Evolutionary conservation across 2,113 vertebrate genomes (phyloP), one percentile per base, ranked within the genome.

Genomic region (Hippocampus comes): DNA sequence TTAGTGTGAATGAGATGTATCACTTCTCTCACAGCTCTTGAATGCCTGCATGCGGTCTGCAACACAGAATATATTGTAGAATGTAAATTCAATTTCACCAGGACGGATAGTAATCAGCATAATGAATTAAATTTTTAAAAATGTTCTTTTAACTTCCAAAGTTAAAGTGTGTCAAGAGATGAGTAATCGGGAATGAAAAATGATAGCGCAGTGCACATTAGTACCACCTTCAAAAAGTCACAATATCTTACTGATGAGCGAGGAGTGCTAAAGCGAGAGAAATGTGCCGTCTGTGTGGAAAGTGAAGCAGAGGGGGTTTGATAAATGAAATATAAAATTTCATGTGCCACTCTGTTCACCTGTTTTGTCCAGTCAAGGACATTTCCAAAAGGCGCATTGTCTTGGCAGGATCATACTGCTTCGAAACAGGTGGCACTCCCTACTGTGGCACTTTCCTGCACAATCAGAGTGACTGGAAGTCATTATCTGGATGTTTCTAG

Each of bases 401-500:
- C 42, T 48, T 66, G 23, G 42, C 43, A 66, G 64, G 64, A 7
- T 46, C 42, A 48, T 48, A 46, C 41, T n/a, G 41, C 5, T 43
- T 46, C 15, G 7, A 27, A 27, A 48, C 64, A 27, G 42, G n/a
- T 66, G 21, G 42, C 18, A 25, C 6, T 17, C 48, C 38, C 41
- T 41, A 65, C 41, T 15, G 63, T 23, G 63, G 63, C 41, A 46
- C 5, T 66, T 48, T 48, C 23, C 51, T 72, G 15, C n/a, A 69
- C 74, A 74, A 77, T 75, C 42, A 67, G 1, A 68, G 71, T n/a
- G 60, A 68, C 67, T 67, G 2, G 18, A 17, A 72, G 72, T 63
- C 67, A 81, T 86, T 82, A 83, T 56, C 20, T 42, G 11, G 63
- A 71, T 71, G 64, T 69, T 68, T 66, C 4, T n/a, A 73, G 15